Percentiles rank a stretch among this genome's conserved stretches.
phyloP scores from a whole-genome alignment of 2,888 invertebrate species.

The Ptychoptera contaminata region DNA sequence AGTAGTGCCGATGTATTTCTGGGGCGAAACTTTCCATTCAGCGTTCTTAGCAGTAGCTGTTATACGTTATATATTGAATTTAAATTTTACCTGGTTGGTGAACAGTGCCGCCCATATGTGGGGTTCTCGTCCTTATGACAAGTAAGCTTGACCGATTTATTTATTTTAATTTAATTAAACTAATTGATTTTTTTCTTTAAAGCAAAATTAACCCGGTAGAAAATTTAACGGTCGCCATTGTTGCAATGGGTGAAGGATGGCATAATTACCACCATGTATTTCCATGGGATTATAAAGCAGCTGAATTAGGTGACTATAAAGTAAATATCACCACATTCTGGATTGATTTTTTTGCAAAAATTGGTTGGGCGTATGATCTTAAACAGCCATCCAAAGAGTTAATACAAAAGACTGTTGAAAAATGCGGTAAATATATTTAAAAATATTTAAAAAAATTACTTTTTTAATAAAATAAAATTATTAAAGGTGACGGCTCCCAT shows the following conservation, averaged over 20 bases:
- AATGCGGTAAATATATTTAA: constrained; percentile 17
- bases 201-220: constrained; percentile 66
- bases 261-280: constrained; percentile 91
- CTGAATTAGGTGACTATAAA: constrained; percentile 56
- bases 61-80: constrained; percentile 52
- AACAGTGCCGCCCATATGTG: constrained; percentile 76
- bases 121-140: constrained; percentile 58
- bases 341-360: constrained; percentile 49
- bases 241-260: constrained; percentile 78
- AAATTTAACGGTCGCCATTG: constrained; percentile 53
- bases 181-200: constrained; percentile 12
- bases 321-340: constrained; percentile 54
- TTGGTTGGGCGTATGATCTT: constrained; percentile 66
- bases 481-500: constrained; percentile 24
- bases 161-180: neutral
- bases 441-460: neutral
- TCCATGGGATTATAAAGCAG: constrained; percentile 85
- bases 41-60: constrained; percentile 50
- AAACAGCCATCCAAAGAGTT: constrained; percentile 45
- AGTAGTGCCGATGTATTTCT: constrained; percentile 47
- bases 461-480: neutral
- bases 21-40: constrained; percentile 51
- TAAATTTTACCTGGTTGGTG: constrained; percentile 81
- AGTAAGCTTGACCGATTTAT: constrained; percentile 31
- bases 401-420: constrained; percentile 39